Conservation (phyloP, 2,113 vertebrate genomes). For the Sardina pilchardus region DNA sequence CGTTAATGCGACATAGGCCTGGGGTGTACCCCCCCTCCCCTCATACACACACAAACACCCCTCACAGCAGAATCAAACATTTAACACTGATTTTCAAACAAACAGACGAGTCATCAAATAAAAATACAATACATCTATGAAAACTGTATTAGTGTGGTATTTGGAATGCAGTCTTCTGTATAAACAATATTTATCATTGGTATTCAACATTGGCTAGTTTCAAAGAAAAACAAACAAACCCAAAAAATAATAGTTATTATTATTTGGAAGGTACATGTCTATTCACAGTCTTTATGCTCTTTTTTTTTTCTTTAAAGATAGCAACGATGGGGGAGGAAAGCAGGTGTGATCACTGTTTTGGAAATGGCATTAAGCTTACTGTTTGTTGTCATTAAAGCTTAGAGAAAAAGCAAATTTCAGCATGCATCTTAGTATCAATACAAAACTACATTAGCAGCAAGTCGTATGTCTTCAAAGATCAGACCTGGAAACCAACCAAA, state of each 20-base stretch:
- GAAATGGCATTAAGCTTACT: constrained; percentile 71
- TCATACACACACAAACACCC: constrained; percentile 57
- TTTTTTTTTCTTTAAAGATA: constrained; percentile 8
- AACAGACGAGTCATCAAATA: constrained; percentile 63
- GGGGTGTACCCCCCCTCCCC: not conserved
- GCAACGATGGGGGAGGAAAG: constrained; percentile 41
- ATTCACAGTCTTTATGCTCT: constrained; percentile 75
- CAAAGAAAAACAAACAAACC: constrained; percentile 68
- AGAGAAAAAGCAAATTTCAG: constrained; percentile 80
- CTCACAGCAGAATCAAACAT: constrained; percentile 83
- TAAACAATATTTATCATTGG: constrained; percentile 78
- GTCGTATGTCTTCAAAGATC: constrained; percentile 83
- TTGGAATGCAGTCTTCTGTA: constrained; percentile 87
- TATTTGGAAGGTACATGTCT: constrained; percentile 61
- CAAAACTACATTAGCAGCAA: constrained; percentile 89
- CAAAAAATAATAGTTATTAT: constrained; percentile 16
- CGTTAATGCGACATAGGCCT: not conserved
- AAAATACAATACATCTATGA: constrained; percentile 67
- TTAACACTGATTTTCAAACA: constrained; percentile 81
- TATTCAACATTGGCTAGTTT: constrained; percentile 80
- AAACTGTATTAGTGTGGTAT: constrained; percentile 74
- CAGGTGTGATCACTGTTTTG: constrained; percentile 63
- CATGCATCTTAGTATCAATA: constrained; percentile 84
- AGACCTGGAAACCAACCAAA: constrained; percentile 74
- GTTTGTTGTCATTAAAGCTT: constrained; percentile 87